Conservation (phyloP, 2,113 vertebrate genomes). For the Sus scrofa region DNA sequence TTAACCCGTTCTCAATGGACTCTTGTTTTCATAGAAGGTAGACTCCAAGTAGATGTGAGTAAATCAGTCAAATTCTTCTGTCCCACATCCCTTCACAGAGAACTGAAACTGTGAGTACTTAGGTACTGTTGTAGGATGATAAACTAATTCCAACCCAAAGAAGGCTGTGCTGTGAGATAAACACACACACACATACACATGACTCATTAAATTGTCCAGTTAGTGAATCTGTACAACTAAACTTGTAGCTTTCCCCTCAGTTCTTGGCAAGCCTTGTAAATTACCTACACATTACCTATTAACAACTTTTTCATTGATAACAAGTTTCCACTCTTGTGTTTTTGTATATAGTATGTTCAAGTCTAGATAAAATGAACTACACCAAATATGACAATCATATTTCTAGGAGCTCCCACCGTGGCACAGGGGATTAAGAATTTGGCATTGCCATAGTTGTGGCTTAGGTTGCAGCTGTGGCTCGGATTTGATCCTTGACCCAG, state of each 20-base stretch:
- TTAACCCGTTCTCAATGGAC: background rate
- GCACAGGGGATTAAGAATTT: too few species aligned
- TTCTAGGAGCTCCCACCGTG: too few species aligned
- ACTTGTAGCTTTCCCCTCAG: background rate
- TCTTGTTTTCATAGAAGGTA: background rate
- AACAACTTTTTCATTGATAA: background rate
- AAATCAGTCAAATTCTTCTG: background rate
- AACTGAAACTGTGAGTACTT: background rate
- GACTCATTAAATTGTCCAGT: background rate
- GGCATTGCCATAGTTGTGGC: too few species aligned
- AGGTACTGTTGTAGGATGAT: background rate
- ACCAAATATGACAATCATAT: background rate
- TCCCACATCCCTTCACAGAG: background rate
- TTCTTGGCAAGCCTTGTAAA: background rate
- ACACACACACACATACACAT: background rate
- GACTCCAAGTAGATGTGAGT: background rate
- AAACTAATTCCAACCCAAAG: background rate
- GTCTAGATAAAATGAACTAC: background rate
- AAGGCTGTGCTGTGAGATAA: background rate
- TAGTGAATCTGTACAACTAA: background rate
- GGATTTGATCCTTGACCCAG: too few species aligned
- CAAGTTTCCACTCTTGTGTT: background rate
- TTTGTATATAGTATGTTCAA: background rate
- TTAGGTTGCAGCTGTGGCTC: too few species aligned
- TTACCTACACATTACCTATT: background rate